A percentile compares a stretch with the other conserved stretches of the same genome.
phyloP scores from a whole-genome alignment of 2,888 invertebrate species.

The Sceliomorpha sp. region DNA sequence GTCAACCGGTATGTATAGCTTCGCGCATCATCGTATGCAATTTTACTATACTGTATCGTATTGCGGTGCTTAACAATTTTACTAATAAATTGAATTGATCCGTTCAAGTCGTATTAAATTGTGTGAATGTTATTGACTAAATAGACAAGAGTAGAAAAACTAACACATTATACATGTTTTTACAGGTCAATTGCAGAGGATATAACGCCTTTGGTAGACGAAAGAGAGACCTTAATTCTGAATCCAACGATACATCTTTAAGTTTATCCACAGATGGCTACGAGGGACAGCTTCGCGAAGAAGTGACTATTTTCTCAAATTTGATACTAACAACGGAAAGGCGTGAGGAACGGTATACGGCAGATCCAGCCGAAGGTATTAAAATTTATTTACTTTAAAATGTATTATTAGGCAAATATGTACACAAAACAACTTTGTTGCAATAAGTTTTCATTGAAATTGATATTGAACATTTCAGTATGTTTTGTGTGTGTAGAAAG shows the following conservation, averaged over 20 bases:
- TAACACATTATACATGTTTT: too few species aligned
- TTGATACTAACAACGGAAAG: conserved; percentile 94
- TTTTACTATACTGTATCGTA: too few species aligned
- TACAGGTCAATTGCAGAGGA: conserved; percentile 93
- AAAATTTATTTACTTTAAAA: not conserved
- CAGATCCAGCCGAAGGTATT: conserved; percentile 88
- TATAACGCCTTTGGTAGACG: conserved; percentile 94
- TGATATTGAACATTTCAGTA: too few species aligned
- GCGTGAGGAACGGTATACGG: conserved; percentile 88
- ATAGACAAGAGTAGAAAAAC: too few species aligned
- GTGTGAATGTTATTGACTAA: too few species aligned
- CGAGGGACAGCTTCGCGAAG: conserved; percentile 93
- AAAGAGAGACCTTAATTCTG: conserved; percentile 85
- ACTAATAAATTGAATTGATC: too few species aligned
- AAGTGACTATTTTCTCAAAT: conserved; percentile 95
- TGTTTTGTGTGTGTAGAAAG: too few species aligned
- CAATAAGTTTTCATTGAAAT: too few species aligned
- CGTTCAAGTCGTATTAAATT: too few species aligned
- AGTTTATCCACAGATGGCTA: conserved; percentile 81
- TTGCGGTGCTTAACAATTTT: too few species aligned
- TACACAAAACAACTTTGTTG: too few species aligned
- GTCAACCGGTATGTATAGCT: conserved; percentile 90
- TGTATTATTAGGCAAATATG: not conserved
- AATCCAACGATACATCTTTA: conserved; percentile 83
- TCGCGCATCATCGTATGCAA: too few species aligned